Evolutionary conservation across 2,113 vertebrate species (phyloP), one percentile per base, ranked within the genome.

Genomic region (Sebastes fasciatus): DNA sequence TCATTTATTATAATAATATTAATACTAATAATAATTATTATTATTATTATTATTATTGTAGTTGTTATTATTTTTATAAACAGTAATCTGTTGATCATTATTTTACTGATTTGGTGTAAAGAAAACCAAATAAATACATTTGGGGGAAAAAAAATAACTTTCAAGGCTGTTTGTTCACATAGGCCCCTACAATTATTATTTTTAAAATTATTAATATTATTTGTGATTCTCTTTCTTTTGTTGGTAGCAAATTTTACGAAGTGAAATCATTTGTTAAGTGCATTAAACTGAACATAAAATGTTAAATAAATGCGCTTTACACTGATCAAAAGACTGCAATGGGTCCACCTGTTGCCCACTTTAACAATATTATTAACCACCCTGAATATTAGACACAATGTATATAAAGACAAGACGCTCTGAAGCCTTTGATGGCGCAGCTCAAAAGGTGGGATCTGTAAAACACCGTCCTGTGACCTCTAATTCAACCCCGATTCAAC

Each of bases 401-500:
- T 26, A 60, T 48, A 6, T 45, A 7, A 54, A 12, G 7, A 26
- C 1, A 48, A 8, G 13, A 11, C 12, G 19, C 48, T 34, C 34
- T 34, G 34, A 34, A 34, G 34, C 34, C 34, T 34, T 34, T 34
- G 34, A 34, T 34, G 34, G 34, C 34, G 34, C 4, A 34, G 34
- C 34, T 34, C 34, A 34, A 34, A 34, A 34, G 34, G 34, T 34
- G 34, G 34, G 34, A 34, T 34, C 34, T 34, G 34, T 34, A 34
- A 65, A 51, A 52, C 19, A 43, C 61, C 12, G 2, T 13, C 1
- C 1, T 3, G 40, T 86, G 84, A 80, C 88, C 88, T 42, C 43
- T 12, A 46, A 17, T 42, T 92, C 81, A 92, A 80, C 82, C 45
- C 43, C 10, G 51, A 17, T 42, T 92, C 81, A 92, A 80, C 82